Evolutionary conservation across 2,113 vertebrate species (phyloP), one percentile per base, ranked within the genome.

Genomic region (Aleadryas rufinucha): DNA sequence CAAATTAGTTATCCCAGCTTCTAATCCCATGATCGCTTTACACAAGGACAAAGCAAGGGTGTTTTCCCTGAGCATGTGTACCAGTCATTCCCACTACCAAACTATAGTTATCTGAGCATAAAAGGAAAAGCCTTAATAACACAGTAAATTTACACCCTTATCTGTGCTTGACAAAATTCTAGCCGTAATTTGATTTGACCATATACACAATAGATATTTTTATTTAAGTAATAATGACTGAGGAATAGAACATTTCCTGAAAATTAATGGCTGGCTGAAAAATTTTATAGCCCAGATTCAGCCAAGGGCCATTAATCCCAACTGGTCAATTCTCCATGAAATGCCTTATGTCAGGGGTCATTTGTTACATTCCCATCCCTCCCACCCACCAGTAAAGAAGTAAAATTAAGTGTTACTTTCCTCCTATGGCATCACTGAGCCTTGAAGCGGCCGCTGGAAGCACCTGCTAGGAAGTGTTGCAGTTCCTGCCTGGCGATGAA

Each of bases 281-380:
- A 92, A 89, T 92, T 90, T 97, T 94, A 95, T 87, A 75, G 90
- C 45, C 49, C 60, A 81, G 83, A 88, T n/a, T 83, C 83, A 95
- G 90, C 90, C 88, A 96, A 93, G 92, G 86, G n/a, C 80, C 53
- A 78, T 96, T 97, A 96, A 96, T 96, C 77, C 83, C 88, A 60
- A 90, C 76, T 94, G 96, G 96, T 97, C 97, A 97, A 95, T 97
- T 97, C 92, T 87, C 90, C 84, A 76, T 90, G 80, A 97, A 97
- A 93, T 96, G 94, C 94, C 63, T 91, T 84, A 37, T 95, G 94
- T 93, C 93, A 94, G 61, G 80, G 95, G 86, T 95, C 90, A 82
- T 96, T 96, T 95, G 82, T 96, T 93, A 95, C 64, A 71, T 92
- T 84, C 72, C 41, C 11, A 13, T 71, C 31, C 47, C 52, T 89